Evolutionary conservation across 2,113 vertebrate genomes (phyloP), one percentile per base, ranked within the genome.

Genomic region (Sphyrna mokarran): DNA sequence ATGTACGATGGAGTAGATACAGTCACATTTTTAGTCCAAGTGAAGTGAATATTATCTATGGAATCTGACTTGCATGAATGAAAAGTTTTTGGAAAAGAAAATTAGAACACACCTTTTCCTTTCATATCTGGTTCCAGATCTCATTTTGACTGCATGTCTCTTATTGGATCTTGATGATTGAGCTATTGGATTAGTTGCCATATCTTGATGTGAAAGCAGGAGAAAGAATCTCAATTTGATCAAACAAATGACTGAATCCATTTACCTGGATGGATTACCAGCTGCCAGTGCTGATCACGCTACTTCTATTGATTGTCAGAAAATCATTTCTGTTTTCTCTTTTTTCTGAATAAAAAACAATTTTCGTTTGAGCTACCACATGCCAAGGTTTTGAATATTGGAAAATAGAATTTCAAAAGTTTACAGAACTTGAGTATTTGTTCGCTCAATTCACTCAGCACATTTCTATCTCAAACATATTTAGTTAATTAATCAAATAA

Each of bases 121-220:
- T 91, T 70, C 93, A 48, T 95, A 29, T 72, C 68, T 26, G 70
- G 66, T n/a, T 40, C 91, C 1, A 40, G 63, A 40, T 69, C 63
- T 43, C 20, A 20, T 70, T 43, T 37, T 69, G 20, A 11, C 37
- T 94, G 91, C 37, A 43, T 69, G 48, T 70, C 40, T 95, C 48
- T 16, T 69, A 95, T 72, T 95, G 93, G 37, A 94, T 70, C 91
- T 94, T 70, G 22, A 48, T 94, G 29, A 91, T 95, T 43, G 40
- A 95, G 48, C n/a, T 72, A 95, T 95, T 95, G 68, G 40, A 54
- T 95, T 95, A 95, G 43, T 70, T 95, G 93, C 72, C 93, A 95
- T 48, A 40, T 20, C 68, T 95, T 95, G 11, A 16, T 95, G 23
- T 14, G 37, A 72, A 11, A 70, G 37, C 72, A 70, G 48, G 23